phyloP scores from a whole-genome alignment of 2,888 invertebrate genomes.

The Enoplolaimus lenunculus region DNA sequence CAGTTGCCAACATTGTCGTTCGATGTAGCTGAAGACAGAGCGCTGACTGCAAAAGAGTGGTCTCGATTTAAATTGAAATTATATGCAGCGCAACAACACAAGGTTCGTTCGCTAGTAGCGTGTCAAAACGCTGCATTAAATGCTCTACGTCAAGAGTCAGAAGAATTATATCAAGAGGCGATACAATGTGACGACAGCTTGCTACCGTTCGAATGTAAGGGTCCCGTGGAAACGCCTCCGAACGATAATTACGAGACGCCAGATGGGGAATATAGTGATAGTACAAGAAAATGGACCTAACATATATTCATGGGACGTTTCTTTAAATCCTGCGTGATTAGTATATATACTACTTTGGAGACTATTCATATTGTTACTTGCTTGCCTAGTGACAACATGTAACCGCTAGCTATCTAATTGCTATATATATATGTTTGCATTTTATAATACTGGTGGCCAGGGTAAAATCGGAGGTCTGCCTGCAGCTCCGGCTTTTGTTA shows the following conservation, averaged over 20 bases:
- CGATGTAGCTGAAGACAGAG: not conserved
- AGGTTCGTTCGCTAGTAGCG: not conserved
- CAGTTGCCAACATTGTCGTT: not conserved
- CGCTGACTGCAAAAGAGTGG: not conserved
- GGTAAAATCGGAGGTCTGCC: no score
- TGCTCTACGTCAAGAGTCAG: not conserved
- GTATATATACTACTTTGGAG: no score
- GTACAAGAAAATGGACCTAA: constrained; percentile 44
- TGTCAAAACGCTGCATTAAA: not conserved
- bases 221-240: constrained; percentile 68
- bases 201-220: constrained; percentile 44
- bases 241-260: constrained; percentile 63
- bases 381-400: no score
- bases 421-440: no score
- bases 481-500: no score
- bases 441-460: no score
- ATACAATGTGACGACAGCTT: not conserved
- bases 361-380: no score
- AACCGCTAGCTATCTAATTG: no score
- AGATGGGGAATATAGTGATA: constrained; percentile 76
- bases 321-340: no score
- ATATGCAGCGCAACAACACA: not conserved
- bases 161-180: not conserved
- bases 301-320: not conserved
- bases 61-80: no score